Evolutionary conservation across 2,113 vertebrate species (phyloP).

Genomic region (Bothrops jararaca): DNA sequence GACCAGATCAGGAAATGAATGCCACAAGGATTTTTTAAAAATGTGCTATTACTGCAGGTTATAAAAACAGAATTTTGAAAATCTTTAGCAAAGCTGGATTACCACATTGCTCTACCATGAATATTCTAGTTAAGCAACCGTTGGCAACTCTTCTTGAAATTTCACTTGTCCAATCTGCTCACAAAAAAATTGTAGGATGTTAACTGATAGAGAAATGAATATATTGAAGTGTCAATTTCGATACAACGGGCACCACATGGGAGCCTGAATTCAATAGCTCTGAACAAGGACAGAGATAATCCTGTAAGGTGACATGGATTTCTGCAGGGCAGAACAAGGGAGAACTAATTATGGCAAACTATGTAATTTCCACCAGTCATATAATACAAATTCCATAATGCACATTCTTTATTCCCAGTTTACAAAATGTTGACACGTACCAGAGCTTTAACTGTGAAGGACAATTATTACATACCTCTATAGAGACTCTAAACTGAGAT

Average conservation of each 20-base stretch:
- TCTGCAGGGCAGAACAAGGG: neutral
- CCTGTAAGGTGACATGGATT: neutral
- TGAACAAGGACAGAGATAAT: neutral
- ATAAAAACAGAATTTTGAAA: neutral
- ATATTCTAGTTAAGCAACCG: neutral
- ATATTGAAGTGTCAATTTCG: neutral
- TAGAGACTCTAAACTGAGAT: neutral
- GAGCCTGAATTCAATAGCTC: neutral
- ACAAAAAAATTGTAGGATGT: neutral
- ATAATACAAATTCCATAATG: neutral
- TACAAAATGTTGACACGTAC: neutral
- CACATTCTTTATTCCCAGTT: neutral
- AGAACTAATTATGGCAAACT: neutral
- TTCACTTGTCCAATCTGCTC: neutral
- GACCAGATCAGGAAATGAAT: neutral
- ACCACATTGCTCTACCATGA: neutral
- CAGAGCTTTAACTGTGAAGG: neutral
- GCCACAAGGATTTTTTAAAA: neutral
- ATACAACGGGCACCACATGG: neutral
- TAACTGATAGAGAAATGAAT: neutral
- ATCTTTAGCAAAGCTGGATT: neutral
- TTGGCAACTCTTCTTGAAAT: neutral
- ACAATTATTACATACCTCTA: neutral
- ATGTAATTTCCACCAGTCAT: neutral
- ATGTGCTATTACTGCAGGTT: neutral